Base-by-base conservation (phyloP, 2,888 invertebrate genomes). In the Melitaea athalia region DNA sequence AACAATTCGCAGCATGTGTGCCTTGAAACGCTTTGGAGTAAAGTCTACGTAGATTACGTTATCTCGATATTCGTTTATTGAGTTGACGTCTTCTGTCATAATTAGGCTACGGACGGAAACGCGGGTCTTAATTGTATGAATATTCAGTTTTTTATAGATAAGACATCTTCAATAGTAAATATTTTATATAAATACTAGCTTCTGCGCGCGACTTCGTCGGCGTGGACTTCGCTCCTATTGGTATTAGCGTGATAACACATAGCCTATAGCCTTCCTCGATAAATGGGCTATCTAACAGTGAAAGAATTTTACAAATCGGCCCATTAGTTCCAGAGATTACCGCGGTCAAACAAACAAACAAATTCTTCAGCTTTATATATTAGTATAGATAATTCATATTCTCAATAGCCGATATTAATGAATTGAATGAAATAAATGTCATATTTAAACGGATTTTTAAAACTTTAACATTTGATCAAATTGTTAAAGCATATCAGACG, bases 91-190 rank as follows among this genome's bases (percentile, higher is more conserved):
- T 63, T 59, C 63, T 59, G 45, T 31, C 38, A 63, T 63, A 63
- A 67, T 67, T 67, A 62, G 67, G 59, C 59, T 43, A 68, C 38
- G 67, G 63, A 59, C 64, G 68, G 68, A 68, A 68, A 64, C 64
- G 24, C 49, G 47, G 33, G 64, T 64, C 60, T 60, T 53, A 57
- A 12, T 64, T 47, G 60, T 64, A 64, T 68, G 55, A 64, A 68
- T 64, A 68, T 64, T 68, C 53, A 64, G 42, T 38, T 68, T 64
- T 64, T 38, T 63, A 61, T 49, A 64, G 60, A 60, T 68, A 64
- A 63, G 53, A 47, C 45, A 45, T 17, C 38, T 47, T 17, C 38
- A 1, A 59, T 57, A 45, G 45, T 45, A 55, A 63, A 14, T 57
- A 14, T 42, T 42, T 55, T 47, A 33, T 7, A 55, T 55, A 31